Evolutionary conservation across 2,113 vertebrate species (phyloP), one percentile per base, ranked within the genome.

Genomic region (Carassius auratus): DNA sequence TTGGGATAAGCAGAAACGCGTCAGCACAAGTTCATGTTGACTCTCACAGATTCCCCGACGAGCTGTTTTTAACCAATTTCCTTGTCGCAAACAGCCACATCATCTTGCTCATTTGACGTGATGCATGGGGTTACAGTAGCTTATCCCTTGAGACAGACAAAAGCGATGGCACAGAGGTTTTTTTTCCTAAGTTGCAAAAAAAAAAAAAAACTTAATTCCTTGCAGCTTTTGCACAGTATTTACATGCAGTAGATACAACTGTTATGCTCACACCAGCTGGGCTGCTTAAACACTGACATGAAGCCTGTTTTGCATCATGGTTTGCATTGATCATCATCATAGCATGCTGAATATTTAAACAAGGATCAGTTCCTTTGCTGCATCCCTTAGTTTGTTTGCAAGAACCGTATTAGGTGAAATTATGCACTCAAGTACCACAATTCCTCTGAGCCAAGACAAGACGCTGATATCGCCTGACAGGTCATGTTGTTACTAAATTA

Each of bases 271-370:
- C 76, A 21, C 19, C 19, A 50, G 23, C 74, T 33, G 75, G 50
- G 48, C 21, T 33, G 57, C 21, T 79, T 38, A 8, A 79, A 42
- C 76, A 23, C 55, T 23, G 36, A 13, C 36, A 71, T 21, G 17
- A 19, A 61, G 33, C 33, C 76, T 79, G 76, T 79, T 79, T 79
- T 79, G 76, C 76, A 79, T 62, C 12, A 23, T 42, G 36, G 33
- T 61, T 77, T 79, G 76, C 76, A 79, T 79, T 79, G 76, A 79
- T 79, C 55, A 5, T 3, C 8, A 79, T 42, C 55, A 1, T 23
- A 79, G 36, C 3, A 6, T 8, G 6, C 19, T 42, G 76, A 45
- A 38, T 62, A 42, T 79, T n/a, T 79, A 23, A 23, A 61, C 21
- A 38, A 7, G 36, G 76, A 62, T 62, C 36, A 23, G 33, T 62